Evolutionary conservation across 92 coral and sea anemone species (phyloP).

Genomic region (Desmophyllum pertusum): DNA sequence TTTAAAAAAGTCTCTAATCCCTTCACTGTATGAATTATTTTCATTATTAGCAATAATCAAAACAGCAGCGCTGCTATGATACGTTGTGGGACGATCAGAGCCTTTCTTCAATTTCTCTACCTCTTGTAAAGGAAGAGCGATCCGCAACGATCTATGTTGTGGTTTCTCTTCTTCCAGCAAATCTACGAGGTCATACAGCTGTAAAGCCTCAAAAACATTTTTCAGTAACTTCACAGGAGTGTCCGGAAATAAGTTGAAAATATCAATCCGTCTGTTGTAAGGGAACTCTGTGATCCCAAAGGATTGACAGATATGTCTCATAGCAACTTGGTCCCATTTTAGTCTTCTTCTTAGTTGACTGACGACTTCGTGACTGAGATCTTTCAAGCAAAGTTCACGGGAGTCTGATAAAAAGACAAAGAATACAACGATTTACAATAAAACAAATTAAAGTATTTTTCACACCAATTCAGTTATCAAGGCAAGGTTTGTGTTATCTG

Average conservation of each 20-base stretch:
- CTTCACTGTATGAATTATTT: not conserved
- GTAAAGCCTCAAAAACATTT: constrained; percentile 28
- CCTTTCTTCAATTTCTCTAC: not conserved
- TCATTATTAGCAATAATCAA: not conserved
- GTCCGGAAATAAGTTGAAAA: not conserved
- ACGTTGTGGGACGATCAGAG: not conserved
- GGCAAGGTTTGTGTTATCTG: too few relatives aligned
- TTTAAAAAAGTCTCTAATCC: not conserved
- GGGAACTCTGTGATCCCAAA: not conserved
- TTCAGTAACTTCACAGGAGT: constrained; percentile 17
- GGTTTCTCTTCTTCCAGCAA: not conserved
- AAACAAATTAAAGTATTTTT: not conserved
- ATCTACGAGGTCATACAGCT: constrained; percentile 22
- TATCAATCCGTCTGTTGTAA: not conserved
- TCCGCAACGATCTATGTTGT: not conserved
- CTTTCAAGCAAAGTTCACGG: not conserved
- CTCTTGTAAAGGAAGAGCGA: not conserved
- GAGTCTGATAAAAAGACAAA: not conserved
- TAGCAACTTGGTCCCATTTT: not conserved
- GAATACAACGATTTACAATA: not conserved
- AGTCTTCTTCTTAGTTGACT: not conserved
- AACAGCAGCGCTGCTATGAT: constrained; percentile 19
- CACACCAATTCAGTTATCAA: not conserved
- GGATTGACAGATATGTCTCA: not conserved
- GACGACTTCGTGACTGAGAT: not conserved